A percentile compares a stretch with the other conserved stretches of the same genome.
phyloP scores from a whole-genome alignment of 2,797 vertebrate species.

The Clarias laeviceps region DNA sequence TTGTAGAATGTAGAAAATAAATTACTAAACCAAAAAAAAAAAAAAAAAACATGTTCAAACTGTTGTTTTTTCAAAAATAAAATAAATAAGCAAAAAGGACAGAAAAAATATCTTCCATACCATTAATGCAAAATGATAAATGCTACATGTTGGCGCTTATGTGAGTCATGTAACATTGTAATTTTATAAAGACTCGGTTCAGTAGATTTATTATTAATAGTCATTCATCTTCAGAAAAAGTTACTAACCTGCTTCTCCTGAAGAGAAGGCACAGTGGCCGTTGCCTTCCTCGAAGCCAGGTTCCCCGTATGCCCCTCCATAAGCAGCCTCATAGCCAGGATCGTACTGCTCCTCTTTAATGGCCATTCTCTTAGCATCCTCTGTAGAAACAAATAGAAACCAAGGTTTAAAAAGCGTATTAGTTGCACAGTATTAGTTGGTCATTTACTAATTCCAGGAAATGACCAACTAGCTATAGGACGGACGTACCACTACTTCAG shows the following conservation, averaged over 20 bases:
- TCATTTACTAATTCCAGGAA: no score
- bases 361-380: slow-evolving; percentile 94
- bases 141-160: background rate
- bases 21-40: no score
- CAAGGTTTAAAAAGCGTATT: background rate
- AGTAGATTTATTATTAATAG: background rate
- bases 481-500: background rate
- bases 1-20: no score
- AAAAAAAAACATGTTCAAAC: no score
- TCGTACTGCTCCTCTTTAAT: slow-evolving; percentile 97
- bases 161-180: background rate
- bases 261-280: slow-evolving; percentile 79
- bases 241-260: slow-evolving; percentile 74
- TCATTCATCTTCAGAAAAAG: background rate
- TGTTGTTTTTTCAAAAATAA: no score
- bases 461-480: no score
- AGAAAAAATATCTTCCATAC: background rate
- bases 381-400: slow-evolving; percentile 65
- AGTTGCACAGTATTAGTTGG: no score
- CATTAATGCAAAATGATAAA: background rate
- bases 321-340: slow-evolving; percentile 93
- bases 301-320: slow-evolving; percentile 81
- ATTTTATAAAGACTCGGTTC: background rate
- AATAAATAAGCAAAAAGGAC: no score
- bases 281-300: slow-evolving; percentile 62